phyloP scores from a whole-genome alignment of 2,797 vertebrate species.

The Loriculus beryllinus region DNA sequence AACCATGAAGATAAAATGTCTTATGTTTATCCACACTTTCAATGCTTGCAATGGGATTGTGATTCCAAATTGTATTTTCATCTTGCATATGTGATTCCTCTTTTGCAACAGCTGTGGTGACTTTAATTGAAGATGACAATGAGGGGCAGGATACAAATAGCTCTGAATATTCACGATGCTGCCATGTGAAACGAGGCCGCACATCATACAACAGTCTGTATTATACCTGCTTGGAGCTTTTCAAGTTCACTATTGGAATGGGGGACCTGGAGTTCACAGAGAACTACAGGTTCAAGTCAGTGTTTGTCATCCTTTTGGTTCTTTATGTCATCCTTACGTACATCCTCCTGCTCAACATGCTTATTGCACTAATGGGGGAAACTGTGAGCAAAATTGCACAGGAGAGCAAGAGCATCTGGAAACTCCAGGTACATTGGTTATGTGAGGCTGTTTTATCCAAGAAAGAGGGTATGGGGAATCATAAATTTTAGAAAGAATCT shows the following conservation, averaged over 20 bases:
- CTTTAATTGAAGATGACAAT: conserved; percentile 82
- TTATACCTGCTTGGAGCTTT: conserved; percentile 90
- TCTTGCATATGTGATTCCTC: background rate
- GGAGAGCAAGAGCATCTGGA: conserved; percentile 93
- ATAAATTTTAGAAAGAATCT: background rate
- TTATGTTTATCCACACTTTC: background rate
- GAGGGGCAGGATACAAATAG: conserved; percentile 54
- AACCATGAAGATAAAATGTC: background rate
- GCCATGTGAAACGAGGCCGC: background rate
- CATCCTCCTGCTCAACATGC: conserved; percentile 96
- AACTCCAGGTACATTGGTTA: conserved; percentile 83
- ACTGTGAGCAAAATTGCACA: conserved; percentile 86
- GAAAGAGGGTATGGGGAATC: background rate
- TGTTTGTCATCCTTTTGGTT: conserved; percentile 89
- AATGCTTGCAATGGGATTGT: background rate
- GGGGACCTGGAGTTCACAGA: conserved; percentile 93
- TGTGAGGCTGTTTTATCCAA: background rate
- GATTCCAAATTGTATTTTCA: background rate
- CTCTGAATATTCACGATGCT: background rate
- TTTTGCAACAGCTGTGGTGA: conserved; percentile 84
- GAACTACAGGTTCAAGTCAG: conserved; percentile 81
- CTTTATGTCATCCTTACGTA: conserved; percentile 93
- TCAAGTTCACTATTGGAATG: conserved; percentile 98
- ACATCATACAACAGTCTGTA: conserved; percentile 81
- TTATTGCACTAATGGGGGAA: conserved; percentile 94